Evolutionary conservation across 2,888 invertebrate species (phyloP).

Genomic region (Branchipolynoe longqiensis): DNA sequence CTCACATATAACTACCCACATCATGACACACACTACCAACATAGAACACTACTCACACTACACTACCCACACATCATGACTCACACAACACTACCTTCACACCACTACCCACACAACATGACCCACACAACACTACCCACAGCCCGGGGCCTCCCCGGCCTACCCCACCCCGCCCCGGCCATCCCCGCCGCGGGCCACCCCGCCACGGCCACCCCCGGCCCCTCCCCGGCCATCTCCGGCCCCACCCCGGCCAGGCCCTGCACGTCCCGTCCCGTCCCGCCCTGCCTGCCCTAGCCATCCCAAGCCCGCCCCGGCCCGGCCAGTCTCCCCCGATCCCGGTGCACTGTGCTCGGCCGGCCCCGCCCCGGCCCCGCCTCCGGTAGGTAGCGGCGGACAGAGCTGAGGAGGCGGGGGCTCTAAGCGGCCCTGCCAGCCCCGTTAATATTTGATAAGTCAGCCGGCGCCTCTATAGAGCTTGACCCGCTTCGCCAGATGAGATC

Average conservation of each 20-base stretch:
- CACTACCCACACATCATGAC: too few species aligned
- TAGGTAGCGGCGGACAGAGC: not conserved
- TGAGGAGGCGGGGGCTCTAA: slow-evolving; percentile 10
- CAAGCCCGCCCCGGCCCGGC: not conserved
- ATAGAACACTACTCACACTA: too few species aligned
- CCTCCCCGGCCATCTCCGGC: not conserved
- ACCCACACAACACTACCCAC: too few species aligned
- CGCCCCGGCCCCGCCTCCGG: not conserved
- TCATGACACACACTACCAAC: too few species aligned
- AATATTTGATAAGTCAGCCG: slow-evolving; percentile 45
- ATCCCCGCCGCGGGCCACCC: not conserved
- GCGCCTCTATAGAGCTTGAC: slow-evolving; percentile 44
- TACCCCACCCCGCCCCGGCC: not conserved
- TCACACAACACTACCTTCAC: too few species aligned
- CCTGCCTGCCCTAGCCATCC: not conserved
- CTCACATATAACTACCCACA: too few species aligned
- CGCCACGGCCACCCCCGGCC: not conserved
- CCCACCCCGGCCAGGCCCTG: not conserved
- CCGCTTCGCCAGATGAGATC: too few species aligned
- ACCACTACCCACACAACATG: too few species aligned
- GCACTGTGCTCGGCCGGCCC: too few species aligned
- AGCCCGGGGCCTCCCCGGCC: not conserved
- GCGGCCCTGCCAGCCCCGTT: slow-evolving; percentile 5
- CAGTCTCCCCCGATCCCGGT: not conserved
- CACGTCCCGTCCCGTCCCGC: not conserved